Evolutionary conservation across 2,888 invertebrate species (phyloP).

Genomic region (Drosophila atroscutellata): DNA sequence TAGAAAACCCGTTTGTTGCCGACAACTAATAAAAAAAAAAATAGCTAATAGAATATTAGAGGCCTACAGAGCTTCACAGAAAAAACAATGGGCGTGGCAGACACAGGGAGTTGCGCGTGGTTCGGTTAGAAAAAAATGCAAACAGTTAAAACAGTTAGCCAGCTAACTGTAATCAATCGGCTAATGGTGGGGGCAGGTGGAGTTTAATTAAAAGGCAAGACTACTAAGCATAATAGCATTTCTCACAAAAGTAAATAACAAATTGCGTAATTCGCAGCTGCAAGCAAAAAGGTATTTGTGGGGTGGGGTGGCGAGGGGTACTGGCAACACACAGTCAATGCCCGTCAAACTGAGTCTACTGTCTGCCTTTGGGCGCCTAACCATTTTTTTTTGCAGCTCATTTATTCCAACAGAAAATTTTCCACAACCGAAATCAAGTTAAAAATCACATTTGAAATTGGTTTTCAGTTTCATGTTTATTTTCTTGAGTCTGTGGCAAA

Average conservation of each 20-base stretch:
- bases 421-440: slow-evolving; percentile 45
- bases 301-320: neutral
- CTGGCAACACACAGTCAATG: slow-evolving; percentile 2
- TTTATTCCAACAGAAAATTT: slow-evolving; percentile 55
- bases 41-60: slow-evolving; percentile 72
- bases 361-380: slow-evolving; percentile 16
- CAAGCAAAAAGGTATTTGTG: slow-evolving; percentile 9
- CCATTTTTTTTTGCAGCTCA: slow-evolving; percentile 72
- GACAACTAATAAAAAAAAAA: slow-evolving; percentile 38
- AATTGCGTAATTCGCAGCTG: slow-evolving; percentile 74
- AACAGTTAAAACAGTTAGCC: slow-evolving; percentile 60
- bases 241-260: slow-evolving; percentile 69
- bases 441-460: slow-evolving; percentile 37
- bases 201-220: slow-evolving; percentile 72
- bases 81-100: slow-evolving; percentile 50
- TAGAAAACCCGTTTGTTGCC: slow-evolving; percentile 68
- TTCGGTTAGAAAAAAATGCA: slow-evolving; percentile 40
- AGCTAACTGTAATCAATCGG: slow-evolving; percentile 77
- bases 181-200: slow-evolving; percentile 28
- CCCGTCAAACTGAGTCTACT: slow-evolving; percentile 42
- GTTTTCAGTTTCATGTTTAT: slow-evolving; percentile 11
- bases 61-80: slow-evolving; percentile 23
- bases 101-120: slow-evolving; percentile 30
- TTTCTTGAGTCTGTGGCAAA: slow-evolving; percentile 32
- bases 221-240: slow-evolving; percentile 51